phyloP scores from a whole-genome alignment of 2,797 vertebrate species.

The Champsocephalus gunnari region DNA sequence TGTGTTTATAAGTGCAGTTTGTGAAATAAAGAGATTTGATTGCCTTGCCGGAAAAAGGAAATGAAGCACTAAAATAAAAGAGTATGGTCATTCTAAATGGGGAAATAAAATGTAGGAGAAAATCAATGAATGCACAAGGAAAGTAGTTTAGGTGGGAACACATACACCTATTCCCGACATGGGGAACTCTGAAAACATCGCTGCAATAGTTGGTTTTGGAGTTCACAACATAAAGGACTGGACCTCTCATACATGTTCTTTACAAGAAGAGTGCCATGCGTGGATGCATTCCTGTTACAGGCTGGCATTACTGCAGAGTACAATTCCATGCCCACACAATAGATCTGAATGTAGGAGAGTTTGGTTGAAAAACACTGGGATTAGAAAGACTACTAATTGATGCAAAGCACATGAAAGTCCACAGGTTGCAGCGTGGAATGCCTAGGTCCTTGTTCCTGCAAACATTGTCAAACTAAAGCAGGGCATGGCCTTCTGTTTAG shows the following conservation, averaged over 20 bases:
- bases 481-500: not conserved
- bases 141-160: not conserved
- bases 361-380: not conserved
- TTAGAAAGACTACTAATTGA: not conserved
- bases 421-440: constrained; percentile 2
- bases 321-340: not conserved
- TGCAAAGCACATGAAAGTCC: constrained; percentile 1
- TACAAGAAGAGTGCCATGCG: not conserved
- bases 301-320: not conserved
- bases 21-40: constrained; percentile 10
- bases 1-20: not conserved
- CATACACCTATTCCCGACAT: not conserved
- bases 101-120: not conserved
- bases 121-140: not conserved
- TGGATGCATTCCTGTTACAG: too few relatives aligned
- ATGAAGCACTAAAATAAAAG: not conserved
- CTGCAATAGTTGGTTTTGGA: not conserved
- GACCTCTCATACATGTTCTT: not conserved
- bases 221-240: not conserved
- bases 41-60: constrained; percentile 5
- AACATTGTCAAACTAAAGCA: constrained; percentile 2
- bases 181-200: not conserved
- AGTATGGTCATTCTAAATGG: not conserved
- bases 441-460: not conserved
- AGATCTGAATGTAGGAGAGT: not conserved